phyloP scores from a whole-genome alignment of 2,888 invertebrate genomes.

The Parnassius orleans region DNA sequence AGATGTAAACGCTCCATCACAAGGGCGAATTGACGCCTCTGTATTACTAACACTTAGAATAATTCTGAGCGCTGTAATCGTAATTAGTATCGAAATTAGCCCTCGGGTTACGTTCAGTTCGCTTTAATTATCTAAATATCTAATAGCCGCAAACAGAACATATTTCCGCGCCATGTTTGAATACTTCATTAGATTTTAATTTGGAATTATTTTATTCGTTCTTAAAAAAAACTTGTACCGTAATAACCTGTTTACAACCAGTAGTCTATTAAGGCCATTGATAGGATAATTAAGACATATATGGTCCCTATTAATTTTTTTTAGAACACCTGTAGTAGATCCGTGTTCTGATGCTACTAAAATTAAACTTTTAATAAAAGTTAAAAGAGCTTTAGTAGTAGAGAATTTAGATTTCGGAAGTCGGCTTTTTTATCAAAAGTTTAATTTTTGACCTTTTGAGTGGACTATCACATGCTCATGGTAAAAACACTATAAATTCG shows the following conservation, averaged over 20 bases:
- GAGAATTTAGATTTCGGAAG: no score
- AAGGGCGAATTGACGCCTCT: constrained; percentile 65
- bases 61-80: constrained; percentile 57
- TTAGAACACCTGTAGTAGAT: no score
- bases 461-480: no score
- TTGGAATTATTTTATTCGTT: constrained; percentile 23
- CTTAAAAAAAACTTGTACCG: constrained; percentile 16
- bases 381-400: no score
- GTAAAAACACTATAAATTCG: no score
- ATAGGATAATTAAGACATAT: background rate
- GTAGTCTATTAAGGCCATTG: constrained; percentile 19
- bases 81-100: constrained; percentile 64
- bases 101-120: constrained; percentile 47
- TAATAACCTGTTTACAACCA: constrained; percentile 11
- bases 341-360: no score
- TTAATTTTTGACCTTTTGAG: no score
- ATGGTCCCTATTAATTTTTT: background rate
- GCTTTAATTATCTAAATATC: constrained; percentile 43
- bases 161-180: constrained; percentile 35
- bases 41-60: constrained; percentile 46
- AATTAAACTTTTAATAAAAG: no score
- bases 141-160: constrained; percentile 47
- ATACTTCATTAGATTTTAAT: constrained; percentile 36
- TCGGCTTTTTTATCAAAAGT: no score
- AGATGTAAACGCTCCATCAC: constrained; percentile 41